These are phyloP conservation scores for Formicarius rufipectus DNA, from an alignment of 2,113 vertebrate species.

Conservation along the genomic window DNA sequence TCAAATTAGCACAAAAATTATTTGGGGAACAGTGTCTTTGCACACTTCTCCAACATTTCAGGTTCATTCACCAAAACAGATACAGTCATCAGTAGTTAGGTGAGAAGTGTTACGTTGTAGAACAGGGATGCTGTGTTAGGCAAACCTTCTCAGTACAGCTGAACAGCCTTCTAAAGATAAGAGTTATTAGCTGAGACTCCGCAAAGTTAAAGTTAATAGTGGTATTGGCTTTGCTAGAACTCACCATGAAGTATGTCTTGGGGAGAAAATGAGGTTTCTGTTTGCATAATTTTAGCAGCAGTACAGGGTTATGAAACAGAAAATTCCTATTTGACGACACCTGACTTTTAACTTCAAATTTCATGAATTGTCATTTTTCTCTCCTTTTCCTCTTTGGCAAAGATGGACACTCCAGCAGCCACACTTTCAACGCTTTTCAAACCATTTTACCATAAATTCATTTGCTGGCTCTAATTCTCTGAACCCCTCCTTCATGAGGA, in stretches of 20 bases:
- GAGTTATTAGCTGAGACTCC: not conserved
- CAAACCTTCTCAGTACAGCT: not conserved
- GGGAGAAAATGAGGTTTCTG: not conserved
- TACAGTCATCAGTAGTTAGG: not conserved
- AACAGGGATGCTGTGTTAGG: not conserved
- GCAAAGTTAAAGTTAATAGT: not conserved
- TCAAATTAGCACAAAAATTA: not conserved
- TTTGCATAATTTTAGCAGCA: not conserved
- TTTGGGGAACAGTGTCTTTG: not conserved
- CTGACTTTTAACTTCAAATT: not conserved
- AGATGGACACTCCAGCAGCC: not conserved
- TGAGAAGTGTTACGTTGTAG: not conserved
- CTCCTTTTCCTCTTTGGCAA: not conserved
- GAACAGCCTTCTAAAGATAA: not conserved
- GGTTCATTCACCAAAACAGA: not conserved
- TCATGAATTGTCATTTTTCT: not conserved
- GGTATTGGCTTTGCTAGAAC: not conserved
- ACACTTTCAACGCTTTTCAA: not conserved
- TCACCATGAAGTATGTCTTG: not conserved
- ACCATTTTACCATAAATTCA: not conserved
- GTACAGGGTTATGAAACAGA: not conserved
- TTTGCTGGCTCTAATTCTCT: not conserved
- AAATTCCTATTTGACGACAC: not conserved
- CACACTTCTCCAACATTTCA: not conserved
- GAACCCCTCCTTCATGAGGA: not conserved